Evolutionary conservation across 2,113 vertebrate species (phyloP), one percentile per base, ranked within the genome.

Genomic region (Chauna torquata): DNA sequence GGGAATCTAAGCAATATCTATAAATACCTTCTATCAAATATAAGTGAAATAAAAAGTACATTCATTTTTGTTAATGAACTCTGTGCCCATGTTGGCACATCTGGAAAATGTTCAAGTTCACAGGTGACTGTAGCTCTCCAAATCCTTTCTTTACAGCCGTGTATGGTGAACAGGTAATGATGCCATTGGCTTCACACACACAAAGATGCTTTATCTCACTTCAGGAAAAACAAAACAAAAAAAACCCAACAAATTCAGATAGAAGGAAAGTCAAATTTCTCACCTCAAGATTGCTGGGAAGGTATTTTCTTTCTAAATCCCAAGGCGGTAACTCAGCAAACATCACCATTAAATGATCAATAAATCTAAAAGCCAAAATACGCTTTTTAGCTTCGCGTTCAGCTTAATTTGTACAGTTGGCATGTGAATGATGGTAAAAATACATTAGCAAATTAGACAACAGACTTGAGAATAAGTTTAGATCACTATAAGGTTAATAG

Each of bases 251-350:
- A 3, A 44, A 44, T 55, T 89, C 54, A 88, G 84, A 94, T 0
- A 40, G 70, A 92, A 90, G n/a, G 12, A 54, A 95, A 91, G 18
- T 58, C 72, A 78, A 92, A 65, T 77, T 76, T 97, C 98, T 97
- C 88, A 99, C 99, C 99, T 99, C 98, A 32, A 99, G 97, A 95
- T 98, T 98, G 83, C 97, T 95, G 24, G 98, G 97, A 58, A 93
- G 91, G 87, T 99, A 99, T 94, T 99, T 99, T 88, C 96, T 98
- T 79, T 99, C 99, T 12, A 84, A 61, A 94, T 99, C 99, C 99
- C 99, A 99, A 2, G 99, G 98, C 25, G 99, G 99, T 44, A 97
- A 97, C 94, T 99, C 99, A 95, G 97, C 98, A 98, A 99, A 99
- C 99, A 99, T 99, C 84, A 98, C 98, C 38, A 57, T 94, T 87